Evolutionary conservation across 1,140 invertebrate species (phyloP).

Genomic region (Pogonognathellus flavescens): DNA sequence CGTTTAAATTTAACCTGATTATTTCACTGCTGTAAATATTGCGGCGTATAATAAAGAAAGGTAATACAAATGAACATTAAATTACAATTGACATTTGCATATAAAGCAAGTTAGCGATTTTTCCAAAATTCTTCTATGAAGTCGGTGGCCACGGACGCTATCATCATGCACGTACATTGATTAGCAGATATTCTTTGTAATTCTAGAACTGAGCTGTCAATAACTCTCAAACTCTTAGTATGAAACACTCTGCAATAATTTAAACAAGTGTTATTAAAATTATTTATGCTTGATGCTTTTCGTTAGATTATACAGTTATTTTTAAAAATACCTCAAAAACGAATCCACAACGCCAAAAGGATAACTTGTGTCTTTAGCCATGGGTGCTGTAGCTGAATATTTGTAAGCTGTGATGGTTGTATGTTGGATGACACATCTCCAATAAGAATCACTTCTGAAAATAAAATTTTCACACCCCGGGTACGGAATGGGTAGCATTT

Average conservation of each 20-base stretch:
- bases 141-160: constrained; percentile 54
- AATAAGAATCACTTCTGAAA: constrained; percentile 83
- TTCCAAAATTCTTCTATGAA: constrained; percentile 45
- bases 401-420: constrained; percentile 41
- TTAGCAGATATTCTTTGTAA: constrained; percentile 51
- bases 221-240: constrained; percentile 45
- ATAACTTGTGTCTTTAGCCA: not conserved
- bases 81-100: too few relatives aligned
- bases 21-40: too few relatives aligned
- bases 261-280: not conserved
- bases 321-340: not conserved
- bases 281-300: not conserved
- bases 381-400: constrained; percentile 46
- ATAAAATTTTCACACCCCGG: constrained; percentile 83
- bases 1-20: too few relatives aligned
- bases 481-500: constrained; percentile 73
- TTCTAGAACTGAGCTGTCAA: constrained; percentile 58
- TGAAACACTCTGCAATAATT: constrained; percentile 54
- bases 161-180: constrained; percentile 55
- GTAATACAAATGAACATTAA: too few relatives aligned
- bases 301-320: too few relatives aligned
- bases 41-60: too few relatives aligned
- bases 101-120: not conserved
- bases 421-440: constrained; percentile 76
- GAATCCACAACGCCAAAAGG: constrained; percentile 6